Base-by-base conservation (phyloP, 2,113 vertebrate species). In the Fregata magnificens region DNA sequence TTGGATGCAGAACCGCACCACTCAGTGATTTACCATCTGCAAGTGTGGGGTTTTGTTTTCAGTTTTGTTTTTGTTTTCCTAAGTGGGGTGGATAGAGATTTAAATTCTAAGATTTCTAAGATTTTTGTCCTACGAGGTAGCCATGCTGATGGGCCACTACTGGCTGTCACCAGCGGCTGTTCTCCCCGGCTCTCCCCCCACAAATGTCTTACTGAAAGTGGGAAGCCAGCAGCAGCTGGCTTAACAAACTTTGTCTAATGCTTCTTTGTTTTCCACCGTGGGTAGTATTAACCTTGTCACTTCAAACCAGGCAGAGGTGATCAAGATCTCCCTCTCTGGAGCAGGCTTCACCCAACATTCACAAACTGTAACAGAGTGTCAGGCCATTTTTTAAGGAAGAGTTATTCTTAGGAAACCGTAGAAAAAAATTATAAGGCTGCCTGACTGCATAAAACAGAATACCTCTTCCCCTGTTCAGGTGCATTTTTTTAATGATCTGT, bases 11-110 rank as follows among this genome's bases (percentile, higher is more conserved):
- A 84, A 36, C 20, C 1, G 2, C 20, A 58, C 11, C 3, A 3
- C 32, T 40, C 45, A 55, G 19, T 44, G 50, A 52, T 56, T 61
- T 69, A 32, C 22, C 17, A 45, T 28, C 28, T 25, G 11, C 13
- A 31, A 11, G 7, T 32, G 8, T 7, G 17, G 4, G 3, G 0
- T 28, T 65, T 62, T n/a, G 10, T 77, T 55, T 61, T 55, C 29
- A 24, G 16, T 53, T 53, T 53, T 25, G 24, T 52, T 52, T 63
- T 61, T n/a, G 9, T 78, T 50, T 62, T 56, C 29, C 13, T 47
- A 59, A 38, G n/a, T 38, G 14, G 16, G 5, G 7, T 36, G 7
- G 28, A 26, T 44, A n/a, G 29, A 61, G 3, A 77, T 42, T 38
- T 70, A 29, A 77, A 61, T 40, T 65, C 12, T 59, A 63, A 76